A percentile compares a stretch with the other conserved stretches of the same genome.
These are phyloP conservation scores for Rousettus madagascariensis DNA, from an alignment of 2,797 vertebrate genomes.

Conservation along the genomic window DNA sequence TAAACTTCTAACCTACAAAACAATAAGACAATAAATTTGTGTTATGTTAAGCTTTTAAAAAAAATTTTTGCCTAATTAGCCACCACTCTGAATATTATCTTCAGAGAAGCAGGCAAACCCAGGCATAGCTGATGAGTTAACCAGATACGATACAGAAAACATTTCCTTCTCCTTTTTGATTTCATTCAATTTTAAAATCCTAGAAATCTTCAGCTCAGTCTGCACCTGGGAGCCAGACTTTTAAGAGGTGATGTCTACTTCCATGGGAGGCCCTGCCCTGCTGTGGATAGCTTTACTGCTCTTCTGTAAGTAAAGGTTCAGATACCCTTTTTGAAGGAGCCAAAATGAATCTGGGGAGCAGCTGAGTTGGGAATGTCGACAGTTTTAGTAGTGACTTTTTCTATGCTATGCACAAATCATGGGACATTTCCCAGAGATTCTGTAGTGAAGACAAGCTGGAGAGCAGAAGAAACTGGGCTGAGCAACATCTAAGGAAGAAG, in stretches of 20 bases:
- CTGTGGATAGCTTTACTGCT: conserved; percentile 33
- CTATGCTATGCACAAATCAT: not conserved
- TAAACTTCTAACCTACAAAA: no score
- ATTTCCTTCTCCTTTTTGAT: conserved; percentile 74
- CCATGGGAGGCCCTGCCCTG: not conserved
- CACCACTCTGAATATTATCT: conserved; percentile 42
- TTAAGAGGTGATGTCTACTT: not conserved
- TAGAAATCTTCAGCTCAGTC: not conserved
- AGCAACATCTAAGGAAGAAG: not conserved
- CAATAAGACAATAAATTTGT: no score
- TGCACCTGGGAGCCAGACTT: not conserved
- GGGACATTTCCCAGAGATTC: not conserved
- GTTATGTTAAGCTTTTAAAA: no score
- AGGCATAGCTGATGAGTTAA: conserved; percentile 9
- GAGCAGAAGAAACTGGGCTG: not conserved
- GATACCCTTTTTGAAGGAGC: not conserved
- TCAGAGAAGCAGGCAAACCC: not conserved
- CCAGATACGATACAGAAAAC: conserved; percentile 58
- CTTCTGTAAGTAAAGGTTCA: conserved; percentile 55
- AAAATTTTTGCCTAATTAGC: not conserved
- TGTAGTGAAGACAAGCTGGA: not conserved
- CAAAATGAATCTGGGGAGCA: not conserved
- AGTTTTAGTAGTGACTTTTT: not conserved
- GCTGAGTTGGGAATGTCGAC: not conserved
- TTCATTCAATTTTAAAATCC: not conserved